Percentiles rank a stretch among this genome's conserved stretches.
Conservation (phyloP, 53 echinoderm and acorn worm genomes). For the Pentamera pediparva region DNA sequence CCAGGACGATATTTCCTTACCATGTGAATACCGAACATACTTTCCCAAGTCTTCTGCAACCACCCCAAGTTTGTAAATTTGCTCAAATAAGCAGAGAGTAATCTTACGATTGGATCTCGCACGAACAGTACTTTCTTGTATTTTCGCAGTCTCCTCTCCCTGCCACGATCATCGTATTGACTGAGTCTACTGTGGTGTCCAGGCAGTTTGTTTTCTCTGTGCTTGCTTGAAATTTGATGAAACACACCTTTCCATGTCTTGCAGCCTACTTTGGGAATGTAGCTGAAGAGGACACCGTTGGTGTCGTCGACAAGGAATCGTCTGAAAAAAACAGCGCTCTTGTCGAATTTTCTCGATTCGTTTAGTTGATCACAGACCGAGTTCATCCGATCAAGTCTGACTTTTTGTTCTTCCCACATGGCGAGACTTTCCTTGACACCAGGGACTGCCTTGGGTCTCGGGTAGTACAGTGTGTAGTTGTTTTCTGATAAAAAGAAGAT, state of each 20-base stretch:
- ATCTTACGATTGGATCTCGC: constrained; percentile 65
- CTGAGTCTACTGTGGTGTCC: neutral
- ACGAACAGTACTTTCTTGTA: constrained; percentile 77
- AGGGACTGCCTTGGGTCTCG: neutral
- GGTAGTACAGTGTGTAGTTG: neutral
- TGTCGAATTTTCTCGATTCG: neutral
- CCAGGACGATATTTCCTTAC: constrained; percentile 44
- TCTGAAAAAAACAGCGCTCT: constrained; percentile 15
- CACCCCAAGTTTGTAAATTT: constrained; percentile 38
- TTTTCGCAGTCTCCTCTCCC: constrained; percentile 16
- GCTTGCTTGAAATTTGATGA: neutral
- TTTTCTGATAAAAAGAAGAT: neutral
- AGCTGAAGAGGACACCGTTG: constrained; percentile 58
- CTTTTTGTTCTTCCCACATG: constrained; percentile 1
- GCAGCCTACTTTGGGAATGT: constrained; percentile 67
- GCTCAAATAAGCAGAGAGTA: constrained; percentile 60
- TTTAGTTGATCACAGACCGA: neutral
- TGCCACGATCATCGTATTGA: constrained; percentile 1
- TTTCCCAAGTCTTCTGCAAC: constrained; percentile 58
- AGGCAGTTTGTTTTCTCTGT: neutral
- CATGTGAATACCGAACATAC: constrained; percentile 37
- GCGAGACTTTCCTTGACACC: neutral
- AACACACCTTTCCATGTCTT: constrained; percentile 57
- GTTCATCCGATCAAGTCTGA: neutral
- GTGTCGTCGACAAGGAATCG: constrained; percentile 65